A percentile compares a stretch with the other conserved stretches of the same genome.
phyloP scores from a whole-genome alignment of 2,797 vertebrate species.

The Morus bassanus region DNA sequence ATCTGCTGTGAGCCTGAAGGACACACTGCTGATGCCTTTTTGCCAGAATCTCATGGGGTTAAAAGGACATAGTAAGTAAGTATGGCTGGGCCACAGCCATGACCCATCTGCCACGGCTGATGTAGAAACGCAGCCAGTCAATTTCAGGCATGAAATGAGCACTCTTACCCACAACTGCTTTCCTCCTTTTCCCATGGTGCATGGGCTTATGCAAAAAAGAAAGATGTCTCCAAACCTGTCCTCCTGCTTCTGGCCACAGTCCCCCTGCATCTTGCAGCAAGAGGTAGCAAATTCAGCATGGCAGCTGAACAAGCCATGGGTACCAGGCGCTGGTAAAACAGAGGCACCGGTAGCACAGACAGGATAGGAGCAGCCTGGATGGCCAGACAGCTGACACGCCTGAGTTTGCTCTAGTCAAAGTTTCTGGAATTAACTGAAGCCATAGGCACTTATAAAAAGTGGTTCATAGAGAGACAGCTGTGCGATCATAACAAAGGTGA shows the following conservation, averaged over 20 bases:
- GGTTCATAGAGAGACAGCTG: background rate
- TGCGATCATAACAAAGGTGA: background rate
- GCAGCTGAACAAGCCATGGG: background rate
- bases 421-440: background rate
- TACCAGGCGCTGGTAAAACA: background rate
- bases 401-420: background rate
- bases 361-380: background rate
- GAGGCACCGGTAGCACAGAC: background rate
- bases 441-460: background rate
- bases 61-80: background rate
- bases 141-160: background rate
- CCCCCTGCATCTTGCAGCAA: background rate
- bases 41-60: background rate
- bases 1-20: background rate
- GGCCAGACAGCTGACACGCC: background rate
- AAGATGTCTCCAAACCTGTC: background rate
- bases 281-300: background rate
- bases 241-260: background rate
- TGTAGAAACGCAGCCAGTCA: background rate
- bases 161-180: rapidly evolving
- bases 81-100: background rate
- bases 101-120: background rate
- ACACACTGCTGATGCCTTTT: background rate
- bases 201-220: rapidly evolving
- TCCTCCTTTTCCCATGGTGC: background rate